Conservation (phyloP, 2,797 vertebrate species). For the Masticophis lateralis region DNA sequence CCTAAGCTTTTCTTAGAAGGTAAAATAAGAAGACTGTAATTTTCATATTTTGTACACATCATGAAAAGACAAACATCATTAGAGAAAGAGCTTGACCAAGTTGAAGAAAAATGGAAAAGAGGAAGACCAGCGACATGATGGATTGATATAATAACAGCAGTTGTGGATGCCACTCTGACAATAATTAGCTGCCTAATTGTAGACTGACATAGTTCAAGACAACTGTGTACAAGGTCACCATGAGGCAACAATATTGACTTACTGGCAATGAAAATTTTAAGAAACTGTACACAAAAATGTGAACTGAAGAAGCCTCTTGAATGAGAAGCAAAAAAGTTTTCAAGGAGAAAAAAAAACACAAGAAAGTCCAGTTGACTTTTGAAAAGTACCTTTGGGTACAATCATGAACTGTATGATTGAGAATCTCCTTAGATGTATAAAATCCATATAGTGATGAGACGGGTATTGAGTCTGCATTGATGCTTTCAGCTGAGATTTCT, state of each 20-base stretch:
- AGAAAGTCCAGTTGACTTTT: not conserved
- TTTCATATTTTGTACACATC: not conserved
- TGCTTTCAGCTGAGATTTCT: not conserved
- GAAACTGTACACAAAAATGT: not conserved
- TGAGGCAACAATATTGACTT: not conserved
- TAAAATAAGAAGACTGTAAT: not conserved
- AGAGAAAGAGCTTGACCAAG: not conserved
- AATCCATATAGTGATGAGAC: not conserved
- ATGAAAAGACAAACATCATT: not conserved
- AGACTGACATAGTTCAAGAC: not conserved
- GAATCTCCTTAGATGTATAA: no score
- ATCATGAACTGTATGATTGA: not conserved
- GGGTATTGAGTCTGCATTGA: not conserved
- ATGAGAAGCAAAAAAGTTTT: not conserved
- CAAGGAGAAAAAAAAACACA: not conserved
- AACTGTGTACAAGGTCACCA: not conserved
- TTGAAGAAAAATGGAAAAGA: not conserved
- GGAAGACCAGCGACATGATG: not conserved
- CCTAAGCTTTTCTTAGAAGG: not conserved
- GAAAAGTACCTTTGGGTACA: not conserved
- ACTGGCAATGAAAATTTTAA: not conserved
- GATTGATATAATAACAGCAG: not conserved
- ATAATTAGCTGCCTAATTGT: not conserved
- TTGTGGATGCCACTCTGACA: not conserved
- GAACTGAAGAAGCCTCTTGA: not conserved